Percentiles rank a stretch among this genome's conserved stretches.
Evolutionary conservation across 2,113 vertebrate genomes (phyloP).

Genomic region (Myotis lucifugus): DNA sequence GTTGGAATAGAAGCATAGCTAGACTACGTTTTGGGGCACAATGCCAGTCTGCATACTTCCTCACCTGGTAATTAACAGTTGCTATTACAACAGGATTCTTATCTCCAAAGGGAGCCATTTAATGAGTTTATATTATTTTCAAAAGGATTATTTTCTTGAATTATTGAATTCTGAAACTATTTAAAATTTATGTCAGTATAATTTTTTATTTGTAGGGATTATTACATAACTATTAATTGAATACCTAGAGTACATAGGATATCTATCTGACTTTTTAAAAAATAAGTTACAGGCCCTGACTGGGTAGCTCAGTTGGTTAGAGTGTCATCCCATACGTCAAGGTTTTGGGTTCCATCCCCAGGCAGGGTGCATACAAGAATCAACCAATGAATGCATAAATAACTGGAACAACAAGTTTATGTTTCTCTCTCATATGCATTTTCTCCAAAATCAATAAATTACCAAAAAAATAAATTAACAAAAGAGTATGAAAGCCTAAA

Average conservation of each 20-base stretch:
- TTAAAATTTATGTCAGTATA: constrained; percentile 6
- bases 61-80: constrained; percentile 12
- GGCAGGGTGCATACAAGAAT: background rate
- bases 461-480: too few species aligned
- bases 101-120: background rate
- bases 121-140: constrained; percentile 36
- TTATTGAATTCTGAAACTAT: background rate
- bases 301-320: background rate
- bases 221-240: background rate
- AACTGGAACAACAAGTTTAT: background rate
- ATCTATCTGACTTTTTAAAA: constrained; percentile 36
- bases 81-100: background rate
- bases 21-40: background rate
- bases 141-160: background rate
- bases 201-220: background rate
- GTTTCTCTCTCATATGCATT: background rate
- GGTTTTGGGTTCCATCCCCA: background rate
- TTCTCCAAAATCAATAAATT: background rate
- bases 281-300: background rate
- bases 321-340: background rate
- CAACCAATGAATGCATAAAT: background rate
- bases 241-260: background rate
- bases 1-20: background rate
- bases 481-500: constrained; percentile 26
- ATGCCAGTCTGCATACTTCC: background rate